Evolutionary conservation across 2,797 vertebrate species (phyloP).

Genomic region (Artibeus lituratus): DNA sequence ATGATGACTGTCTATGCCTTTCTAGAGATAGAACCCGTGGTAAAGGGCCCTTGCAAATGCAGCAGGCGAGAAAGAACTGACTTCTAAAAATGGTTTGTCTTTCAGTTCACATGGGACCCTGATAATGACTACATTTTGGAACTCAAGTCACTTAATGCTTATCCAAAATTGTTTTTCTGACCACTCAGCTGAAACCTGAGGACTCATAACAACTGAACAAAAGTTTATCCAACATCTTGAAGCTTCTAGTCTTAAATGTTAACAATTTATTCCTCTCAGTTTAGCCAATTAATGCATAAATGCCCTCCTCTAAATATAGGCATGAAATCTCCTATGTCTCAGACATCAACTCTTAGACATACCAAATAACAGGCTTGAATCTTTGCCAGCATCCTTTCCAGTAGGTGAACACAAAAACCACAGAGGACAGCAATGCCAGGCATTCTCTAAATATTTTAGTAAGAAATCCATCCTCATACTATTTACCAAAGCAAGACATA

Average conservation of each 20-base stretch:
- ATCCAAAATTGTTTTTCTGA: not conserved
- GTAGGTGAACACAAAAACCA: not conserved
- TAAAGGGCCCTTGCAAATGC: not conserved
- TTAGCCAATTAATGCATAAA: not conserved
- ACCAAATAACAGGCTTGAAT: not conserved
- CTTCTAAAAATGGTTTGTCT: not conserved
- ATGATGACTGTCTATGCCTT: not conserved
- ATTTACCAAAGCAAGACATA: not conserved
- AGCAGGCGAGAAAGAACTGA: not conserved
- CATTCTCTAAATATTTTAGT: not conserved
- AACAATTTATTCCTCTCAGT: not conserved
- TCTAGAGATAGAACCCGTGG: not conserved
- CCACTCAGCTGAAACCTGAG: not conserved
- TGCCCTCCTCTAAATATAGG: not conserved
- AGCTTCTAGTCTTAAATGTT: constrained; percentile 5
- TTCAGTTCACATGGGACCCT: not conserved
- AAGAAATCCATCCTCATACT: not conserved
- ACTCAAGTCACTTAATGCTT: not conserved
- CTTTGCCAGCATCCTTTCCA: not conserved
- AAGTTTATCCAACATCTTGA: not conserved
- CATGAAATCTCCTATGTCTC: constrained; percentile 73
- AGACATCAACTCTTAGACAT: constrained; percentile 53
- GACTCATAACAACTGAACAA: not conserved
- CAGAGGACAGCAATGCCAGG: not conserved
- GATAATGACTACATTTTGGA: not conserved